Conservation (phyloP, 2,888 invertebrate species). For the Sinodicranocentrus sp. region DNA sequence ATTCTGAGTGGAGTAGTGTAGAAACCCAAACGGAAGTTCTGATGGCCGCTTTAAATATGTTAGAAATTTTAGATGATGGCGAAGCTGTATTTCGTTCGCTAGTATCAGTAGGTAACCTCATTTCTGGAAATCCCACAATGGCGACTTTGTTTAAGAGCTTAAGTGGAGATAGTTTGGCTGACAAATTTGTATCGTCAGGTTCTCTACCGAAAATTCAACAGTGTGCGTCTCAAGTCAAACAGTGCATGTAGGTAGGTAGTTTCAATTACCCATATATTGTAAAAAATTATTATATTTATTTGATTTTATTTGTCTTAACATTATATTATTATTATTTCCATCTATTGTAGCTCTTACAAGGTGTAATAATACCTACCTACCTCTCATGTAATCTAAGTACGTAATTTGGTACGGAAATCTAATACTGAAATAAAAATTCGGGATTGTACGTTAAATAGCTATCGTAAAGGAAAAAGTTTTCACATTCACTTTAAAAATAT, state of each 20-base stretch:
- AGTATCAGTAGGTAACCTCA: conserved; percentile 72
- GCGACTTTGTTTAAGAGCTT: conserved; percentile 69
- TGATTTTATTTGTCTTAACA: too few relatives aligned
- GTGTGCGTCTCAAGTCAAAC: conserved; percentile 70
- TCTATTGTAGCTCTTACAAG: too few relatives aligned
- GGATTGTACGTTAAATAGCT: too few relatives aligned
- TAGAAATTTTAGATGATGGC: conserved; percentile 78
- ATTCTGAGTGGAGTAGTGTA: conserved; percentile 82
- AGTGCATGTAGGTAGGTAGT: conserved; percentile 41
- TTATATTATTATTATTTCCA: too few relatives aligned
- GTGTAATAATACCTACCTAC: too few relatives aligned
- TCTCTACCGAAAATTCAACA: conserved; percentile 72
- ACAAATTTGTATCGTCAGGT: conserved; percentile 61
- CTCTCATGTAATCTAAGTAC: too few relatives aligned
- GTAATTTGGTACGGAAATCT: too few relatives aligned
- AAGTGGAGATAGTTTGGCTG: conserved; percentile 62
- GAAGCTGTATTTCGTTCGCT: conserved; percentile 74
- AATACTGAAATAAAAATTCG: too few relatives aligned
- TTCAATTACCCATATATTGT: background rate
- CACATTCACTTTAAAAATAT: too few relatives aligned
- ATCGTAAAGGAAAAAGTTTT: too few relatives aligned
- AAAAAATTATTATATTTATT: too few relatives aligned
- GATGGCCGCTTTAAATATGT: conserved; percentile 86
- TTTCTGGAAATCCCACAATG: conserved; percentile 60
- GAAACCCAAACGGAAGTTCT: conserved; percentile 88